These are phyloP conservation scores for Otis tarda DNA, from an alignment of 2,113 vertebrate genomes.

Conservation along the genomic window DNA sequence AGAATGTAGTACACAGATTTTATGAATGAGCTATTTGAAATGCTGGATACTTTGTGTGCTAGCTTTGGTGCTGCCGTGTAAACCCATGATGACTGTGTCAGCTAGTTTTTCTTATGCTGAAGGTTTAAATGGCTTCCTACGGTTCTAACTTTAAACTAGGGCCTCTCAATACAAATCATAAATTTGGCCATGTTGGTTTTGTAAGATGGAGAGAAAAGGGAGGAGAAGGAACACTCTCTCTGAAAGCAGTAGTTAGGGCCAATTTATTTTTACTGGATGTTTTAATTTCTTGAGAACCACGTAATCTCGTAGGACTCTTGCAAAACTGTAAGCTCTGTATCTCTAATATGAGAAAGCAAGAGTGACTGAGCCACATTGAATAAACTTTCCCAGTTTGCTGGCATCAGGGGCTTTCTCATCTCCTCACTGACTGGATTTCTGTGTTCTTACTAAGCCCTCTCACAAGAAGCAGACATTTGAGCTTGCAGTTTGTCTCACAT, in stretches of 20 bases:
- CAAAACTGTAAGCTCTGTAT: not conserved
- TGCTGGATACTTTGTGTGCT: not conserved
- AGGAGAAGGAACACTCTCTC: not conserved
- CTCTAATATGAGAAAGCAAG: not conserved
- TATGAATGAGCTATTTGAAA: constrained; percentile 50
- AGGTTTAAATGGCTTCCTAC: not conserved
- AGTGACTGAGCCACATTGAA: not conserved
- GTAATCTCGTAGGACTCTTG: not conserved
- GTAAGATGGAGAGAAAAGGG: not conserved
- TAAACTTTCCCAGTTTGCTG: not conserved
- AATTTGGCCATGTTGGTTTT: not conserved
- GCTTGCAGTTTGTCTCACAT: not conserved
- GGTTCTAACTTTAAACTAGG: constrained; percentile 10
- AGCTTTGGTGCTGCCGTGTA: not conserved
- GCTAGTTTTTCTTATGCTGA: not conserved
- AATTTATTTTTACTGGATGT: not conserved
- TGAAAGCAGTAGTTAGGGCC: not conserved
- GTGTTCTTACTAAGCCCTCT: not conserved
- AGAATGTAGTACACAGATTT: constrained; percentile 7
- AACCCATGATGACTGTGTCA: not conserved
- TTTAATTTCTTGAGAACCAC: constrained; percentile 26
- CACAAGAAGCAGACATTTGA: not conserved
- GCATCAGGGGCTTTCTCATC: not conserved
- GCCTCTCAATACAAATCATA: not conserved
- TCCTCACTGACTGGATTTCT: not conserved